These are phyloP conservation scores for Eupsittula cactorum DNA, from an alignment of 2,113 vertebrate species.

Conservation along the genomic window DNA sequence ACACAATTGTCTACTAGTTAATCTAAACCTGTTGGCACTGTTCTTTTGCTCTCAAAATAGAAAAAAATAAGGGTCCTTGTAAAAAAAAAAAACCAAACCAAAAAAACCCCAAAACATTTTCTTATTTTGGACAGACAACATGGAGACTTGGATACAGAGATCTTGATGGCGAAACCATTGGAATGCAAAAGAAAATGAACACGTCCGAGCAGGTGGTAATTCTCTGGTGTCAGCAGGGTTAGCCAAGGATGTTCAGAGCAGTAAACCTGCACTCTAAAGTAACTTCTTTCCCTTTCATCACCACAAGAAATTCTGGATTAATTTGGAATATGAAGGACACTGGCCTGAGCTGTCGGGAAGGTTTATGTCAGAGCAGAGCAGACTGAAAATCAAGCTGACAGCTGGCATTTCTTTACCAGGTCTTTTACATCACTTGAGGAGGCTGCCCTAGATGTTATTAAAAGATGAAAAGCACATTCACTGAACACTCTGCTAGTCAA, in stretches of 20 bases:
- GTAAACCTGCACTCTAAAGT: neutral
- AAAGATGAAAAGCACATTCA: conserved; percentile 23
- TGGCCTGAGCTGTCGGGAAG: conserved; percentile 42
- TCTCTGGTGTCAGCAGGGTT: conserved; percentile 45
- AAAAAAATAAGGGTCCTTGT: neutral
- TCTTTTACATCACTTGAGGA: conserved; percentile 37
- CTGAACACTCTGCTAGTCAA: neutral
- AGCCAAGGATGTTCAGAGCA: conserved; percentile 34
- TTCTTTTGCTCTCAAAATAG: neutral
- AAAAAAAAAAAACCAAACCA: neutral
- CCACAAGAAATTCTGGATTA: conserved; percentile 38
- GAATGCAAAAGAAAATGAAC: conserved; percentile 11
- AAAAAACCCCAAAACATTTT: neutral
- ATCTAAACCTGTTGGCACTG: neutral
- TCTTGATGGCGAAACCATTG: neutral
- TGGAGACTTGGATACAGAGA: neutral
- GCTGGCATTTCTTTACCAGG: conserved; percentile 54
- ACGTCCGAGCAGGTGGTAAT: conserved; percentile 6
- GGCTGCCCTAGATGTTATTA: conserved; percentile 5
- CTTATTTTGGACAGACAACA: neutral
- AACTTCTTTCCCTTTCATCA: conserved; percentile 36
- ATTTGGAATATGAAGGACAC: conserved; percentile 50
- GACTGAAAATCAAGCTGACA: conserved; percentile 55
- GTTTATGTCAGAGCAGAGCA: conserved; percentile 43
- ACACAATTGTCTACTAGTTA: neutral